phyloP scores from a whole-genome alignment of 2,113 vertebrate genomes.

The Sphaerodactylus townsendi region DNA sequence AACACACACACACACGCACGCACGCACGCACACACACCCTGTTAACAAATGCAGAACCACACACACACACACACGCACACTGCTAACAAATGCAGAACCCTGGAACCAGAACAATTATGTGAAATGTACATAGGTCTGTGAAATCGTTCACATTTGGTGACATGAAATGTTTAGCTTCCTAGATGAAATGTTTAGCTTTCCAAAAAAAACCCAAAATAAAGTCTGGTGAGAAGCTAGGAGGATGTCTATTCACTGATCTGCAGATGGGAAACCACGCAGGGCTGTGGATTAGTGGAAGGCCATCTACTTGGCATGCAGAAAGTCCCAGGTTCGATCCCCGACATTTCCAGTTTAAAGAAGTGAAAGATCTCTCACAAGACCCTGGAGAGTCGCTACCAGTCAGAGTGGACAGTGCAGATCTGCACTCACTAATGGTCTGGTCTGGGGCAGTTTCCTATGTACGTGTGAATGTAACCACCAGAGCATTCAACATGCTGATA shows the following conservation, averaged over 20 bases:
- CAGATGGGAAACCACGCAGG: not conserved
- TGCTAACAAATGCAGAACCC: slow-evolving; percentile 19
- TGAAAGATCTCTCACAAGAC: not conserved
- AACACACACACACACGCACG: too few species aligned
- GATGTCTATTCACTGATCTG: not conserved
- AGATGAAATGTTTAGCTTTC: not conserved
- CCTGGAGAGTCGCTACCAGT: not conserved
- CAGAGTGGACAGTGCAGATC: not conserved
- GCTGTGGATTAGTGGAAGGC: too few species aligned
- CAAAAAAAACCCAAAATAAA: too few species aligned
- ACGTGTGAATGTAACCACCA: too few species aligned
- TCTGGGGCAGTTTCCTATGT: too few species aligned
- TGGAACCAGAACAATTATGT: slow-evolving; percentile 9
- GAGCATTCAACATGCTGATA: too few species aligned
- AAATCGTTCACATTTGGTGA: not conserved
- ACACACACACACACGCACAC: too few species aligned
- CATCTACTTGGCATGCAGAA: not conserved
- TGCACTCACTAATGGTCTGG: not conserved
- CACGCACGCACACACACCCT: too few species aligned
- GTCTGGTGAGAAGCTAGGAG: not conserved
- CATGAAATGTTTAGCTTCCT: slow-evolving; percentile 30
- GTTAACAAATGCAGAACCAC: too few species aligned
- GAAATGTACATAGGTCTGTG: not conserved
- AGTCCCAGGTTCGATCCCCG: not conserved
- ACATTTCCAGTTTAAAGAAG: not conserved